Base-by-base conservation (phyloP, 2,113 vertebrate genomes). In the Hippocampus zosterae region DNA sequence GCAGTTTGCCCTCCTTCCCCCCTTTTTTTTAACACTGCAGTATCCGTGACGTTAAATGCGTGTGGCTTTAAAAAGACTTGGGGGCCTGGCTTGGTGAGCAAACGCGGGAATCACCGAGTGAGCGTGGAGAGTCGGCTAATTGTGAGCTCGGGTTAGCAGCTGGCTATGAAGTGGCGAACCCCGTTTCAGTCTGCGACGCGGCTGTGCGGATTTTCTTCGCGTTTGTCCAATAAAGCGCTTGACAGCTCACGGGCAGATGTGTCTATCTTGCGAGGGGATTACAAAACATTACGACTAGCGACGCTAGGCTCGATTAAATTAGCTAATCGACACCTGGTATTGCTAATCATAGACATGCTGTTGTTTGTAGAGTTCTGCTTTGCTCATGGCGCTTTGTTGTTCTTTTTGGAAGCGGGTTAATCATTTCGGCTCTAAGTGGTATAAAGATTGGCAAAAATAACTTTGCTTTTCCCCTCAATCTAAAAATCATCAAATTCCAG, bases 1-100 rank as follows among this genome's bases (percentile, higher is more conserved):
- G 9, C 52, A n/a, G 55, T 74, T 73, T 61, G 64, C 61, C 64
- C 57, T 42, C 70, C 69, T 76, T 72, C 13, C 3, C 23, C n/a
- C 0, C 5, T 33, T 33, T 33, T 33, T 33, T 33, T 33, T 33
- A 0, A 37, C 33, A 37, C 33, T 37, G 33, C 33, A 37, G 33
- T 6, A 37, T 37, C 33, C 33, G 33, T 15, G 42, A 44, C 48
- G 18, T 52, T 52, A 19, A 52, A 18, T 21, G 48, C 19, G 16
- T 21, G 18, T 8, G 48, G 48, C 19, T 52, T 52, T 52, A 21
- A 52, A 52, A 52, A 5, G 16, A 13, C 10, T 13, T 18, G 1
- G 46, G 46, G 46, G 46, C 16, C 46, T 0, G 48, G 18, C 6
- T 19, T 8, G 48, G 19, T 52, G 48, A 52, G 48, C 13, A 18